Conservation (phyloP, 2,888 invertebrate species). For the Abrostola triplasia region DNA sequence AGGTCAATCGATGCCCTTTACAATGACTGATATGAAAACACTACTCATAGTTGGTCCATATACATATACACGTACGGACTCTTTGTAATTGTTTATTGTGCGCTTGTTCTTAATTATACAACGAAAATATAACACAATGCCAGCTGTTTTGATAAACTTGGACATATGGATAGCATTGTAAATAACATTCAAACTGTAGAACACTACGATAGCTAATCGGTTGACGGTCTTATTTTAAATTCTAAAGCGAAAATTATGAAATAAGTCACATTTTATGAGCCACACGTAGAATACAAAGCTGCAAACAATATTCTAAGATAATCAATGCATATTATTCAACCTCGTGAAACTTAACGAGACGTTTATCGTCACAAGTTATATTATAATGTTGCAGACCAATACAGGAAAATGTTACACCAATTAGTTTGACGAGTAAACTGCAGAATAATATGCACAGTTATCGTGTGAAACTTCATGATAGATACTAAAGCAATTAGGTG, state of each 20-base stretch:
- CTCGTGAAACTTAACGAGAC: neutral
- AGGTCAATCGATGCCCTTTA: constrained; percentile 55
- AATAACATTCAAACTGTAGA: constrained; percentile 12
- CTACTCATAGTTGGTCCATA: constrained; percentile 20
- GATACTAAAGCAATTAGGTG: constrained; percentile 45
- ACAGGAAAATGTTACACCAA: constrained; percentile 11
- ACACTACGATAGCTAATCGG: constrained; percentile 11
- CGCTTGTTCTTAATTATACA: constrained; percentile 14
- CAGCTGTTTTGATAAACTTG: constrained; percentile 36
- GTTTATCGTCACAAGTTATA: neutral
- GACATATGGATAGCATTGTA: constrained; percentile 15
- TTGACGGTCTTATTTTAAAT: constrained; percentile 20
- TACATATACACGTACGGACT: constrained; percentile 16
- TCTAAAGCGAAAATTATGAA: neutral
- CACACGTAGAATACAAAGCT: constrained; percentile 1
- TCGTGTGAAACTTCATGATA: constrained; percentile 32
- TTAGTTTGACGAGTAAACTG: constrained; percentile 5
- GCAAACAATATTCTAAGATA: constrained; percentile 4
- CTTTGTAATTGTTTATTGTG: constrained; percentile 22
- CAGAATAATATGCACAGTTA: constrained; percentile 17
- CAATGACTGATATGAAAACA: constrained; percentile 21
- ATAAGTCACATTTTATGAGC: constrained; percentile 2
- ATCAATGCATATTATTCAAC: neutral
- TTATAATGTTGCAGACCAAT: constrained; percentile 1
- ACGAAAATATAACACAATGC: constrained; percentile 17